A percentile compares a stretch with the other conserved stretches of the same genome.
These are phyloP conservation scores for Pseudoips prasinana DNA, from an alignment of 2,888 invertebrate genomes.

Conservation along the genomic window DNA sequence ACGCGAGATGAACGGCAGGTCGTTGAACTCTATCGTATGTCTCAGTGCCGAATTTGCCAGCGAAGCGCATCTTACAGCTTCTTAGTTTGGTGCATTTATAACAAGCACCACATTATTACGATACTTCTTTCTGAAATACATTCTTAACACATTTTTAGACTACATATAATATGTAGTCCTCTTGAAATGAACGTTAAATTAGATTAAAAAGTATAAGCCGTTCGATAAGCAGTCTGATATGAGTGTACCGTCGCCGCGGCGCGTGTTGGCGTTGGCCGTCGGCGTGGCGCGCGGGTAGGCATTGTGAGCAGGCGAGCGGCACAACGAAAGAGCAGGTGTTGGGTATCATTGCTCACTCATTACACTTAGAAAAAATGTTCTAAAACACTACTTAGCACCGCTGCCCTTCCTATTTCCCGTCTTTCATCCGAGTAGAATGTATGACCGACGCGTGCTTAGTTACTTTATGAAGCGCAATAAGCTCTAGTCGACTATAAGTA, in stretches of 20 bases:
- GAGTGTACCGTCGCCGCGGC: constrained; percentile 28
- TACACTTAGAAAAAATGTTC: constrained; percentile 50
- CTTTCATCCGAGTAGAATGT: constrained; percentile 51
- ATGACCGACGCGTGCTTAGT: constrained; percentile 48
- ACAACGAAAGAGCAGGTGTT: constrained; percentile 53
- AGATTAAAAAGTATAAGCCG: constrained; percentile 11
- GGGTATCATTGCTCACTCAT: constrained; percentile 53
- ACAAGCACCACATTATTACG: constrained; percentile 7
- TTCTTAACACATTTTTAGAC: too few relatives aligned
- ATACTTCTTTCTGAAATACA: too few relatives aligned
- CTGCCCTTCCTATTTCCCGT: constrained; percentile 49
- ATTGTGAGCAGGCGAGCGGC: constrained; percentile 56
- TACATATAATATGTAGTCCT: too few relatives aligned
- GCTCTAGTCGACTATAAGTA: constrained; percentile 40
- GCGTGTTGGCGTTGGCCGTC: constrained; percentile 43
- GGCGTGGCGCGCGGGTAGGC: constrained; percentile 45
- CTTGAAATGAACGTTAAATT: too few relatives aligned
- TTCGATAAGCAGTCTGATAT: constrained; percentile 32
- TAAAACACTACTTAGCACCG: constrained; percentile 59
- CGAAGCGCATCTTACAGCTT: constrained; percentile 62
- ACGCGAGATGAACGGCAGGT: constrained; percentile 70
- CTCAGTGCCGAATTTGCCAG: constrained; percentile 69
- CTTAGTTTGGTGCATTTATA: constrained; percentile 28
- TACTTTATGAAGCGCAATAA: constrained; percentile 53
- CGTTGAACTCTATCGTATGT: constrained; percentile 66